Percentiles rank a stretch among this genome's conserved stretches.
Conservation (phyloP, 2,888 invertebrate species). For the Drosophila seclusa region DNA sequence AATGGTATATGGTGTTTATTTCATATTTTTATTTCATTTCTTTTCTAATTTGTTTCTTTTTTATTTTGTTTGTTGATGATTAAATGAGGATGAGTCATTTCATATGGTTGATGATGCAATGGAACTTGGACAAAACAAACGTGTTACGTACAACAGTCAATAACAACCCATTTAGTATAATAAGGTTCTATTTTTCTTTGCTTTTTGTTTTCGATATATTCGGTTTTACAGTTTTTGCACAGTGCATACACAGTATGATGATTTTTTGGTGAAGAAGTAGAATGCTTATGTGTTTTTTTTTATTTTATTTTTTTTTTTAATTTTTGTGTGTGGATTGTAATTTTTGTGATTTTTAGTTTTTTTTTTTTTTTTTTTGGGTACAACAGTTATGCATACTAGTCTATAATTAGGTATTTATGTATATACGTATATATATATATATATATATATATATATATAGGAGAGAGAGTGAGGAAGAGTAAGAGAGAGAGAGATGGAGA, state of each 20-base stretch:
- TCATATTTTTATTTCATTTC: not conserved
- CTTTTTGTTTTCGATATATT: conserved; percentile 22
- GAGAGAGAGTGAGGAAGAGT: conserved; percentile 6
- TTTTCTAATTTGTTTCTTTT: not conserved
- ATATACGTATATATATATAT: conserved; percentile 20
- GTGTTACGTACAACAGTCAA: conserved; percentile 54
- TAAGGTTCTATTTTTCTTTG: not conserved
- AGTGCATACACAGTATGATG: conserved; percentile 55
- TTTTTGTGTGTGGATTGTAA: conserved; percentile 5
- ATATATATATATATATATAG: conserved; percentile 27
- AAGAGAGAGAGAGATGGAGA: conserved; percentile 13
- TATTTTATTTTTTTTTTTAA: not conserved
- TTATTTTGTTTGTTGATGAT: not conserved
- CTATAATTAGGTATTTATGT: conserved; percentile 20
- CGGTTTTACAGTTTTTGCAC: conserved; percentile 40
- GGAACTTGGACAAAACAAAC: conserved; percentile 37
- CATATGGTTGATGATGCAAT: conserved; percentile 19
- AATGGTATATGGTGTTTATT: not conserved
- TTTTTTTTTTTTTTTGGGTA: conserved; percentile 10
- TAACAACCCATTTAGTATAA: conserved; percentile 49
- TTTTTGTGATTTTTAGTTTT: conserved; percentile 8
- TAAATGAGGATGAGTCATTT: conserved; percentile 13
- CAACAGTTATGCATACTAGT: conserved; percentile 62
- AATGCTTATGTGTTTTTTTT: conserved; percentile 22
- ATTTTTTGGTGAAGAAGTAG: conserved; percentile 15